Percentiles rank a stretch among this genome's conserved stretches.
Conservation (phyloP, 2,888 invertebrate genomes). For the Resseliella maxima region DNA sequence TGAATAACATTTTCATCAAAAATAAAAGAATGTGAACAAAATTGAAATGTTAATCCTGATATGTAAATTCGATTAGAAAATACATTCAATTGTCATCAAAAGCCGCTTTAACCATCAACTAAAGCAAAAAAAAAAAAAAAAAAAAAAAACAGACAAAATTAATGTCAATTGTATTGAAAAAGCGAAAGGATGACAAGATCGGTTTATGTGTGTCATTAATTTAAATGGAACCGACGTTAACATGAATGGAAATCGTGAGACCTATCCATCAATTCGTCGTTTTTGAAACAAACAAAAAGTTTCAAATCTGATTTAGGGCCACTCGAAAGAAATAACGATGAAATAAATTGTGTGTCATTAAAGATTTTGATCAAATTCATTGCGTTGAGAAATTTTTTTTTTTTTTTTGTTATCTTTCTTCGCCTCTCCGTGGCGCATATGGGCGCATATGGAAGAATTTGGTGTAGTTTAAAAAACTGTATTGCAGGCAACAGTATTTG, state of each 20-base stretch:
- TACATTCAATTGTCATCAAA: neutral
- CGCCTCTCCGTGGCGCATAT: too few species aligned
- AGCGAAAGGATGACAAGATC: neutral
- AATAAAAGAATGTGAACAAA: neutral
- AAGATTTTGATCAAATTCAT: neutral
- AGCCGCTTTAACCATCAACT: neutral
- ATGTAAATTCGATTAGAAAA: constrained; percentile 13
- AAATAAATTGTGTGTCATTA: neutral
- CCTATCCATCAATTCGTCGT: constrained; percentile 9
- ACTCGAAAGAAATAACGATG: neutral
- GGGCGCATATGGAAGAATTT: neutral
- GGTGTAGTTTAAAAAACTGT: neutral
- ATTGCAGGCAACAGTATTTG: neutral
- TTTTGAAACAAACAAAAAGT: neutral
- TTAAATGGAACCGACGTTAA: constrained; percentile 8
- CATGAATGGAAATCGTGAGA: neutral
- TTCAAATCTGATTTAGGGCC: neutral
- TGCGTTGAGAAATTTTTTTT: neutral
- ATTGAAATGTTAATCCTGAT: neutral
- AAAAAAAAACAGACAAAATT: neutral
- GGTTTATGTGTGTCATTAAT: constrained; percentile 32
- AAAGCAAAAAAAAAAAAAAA: neutral
- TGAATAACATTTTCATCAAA: too few species aligned
- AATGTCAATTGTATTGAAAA: constrained; percentile 1
- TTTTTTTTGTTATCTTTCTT: too few species aligned